These are phyloP conservation scores for Eilema caniola DNA, from an alignment of 2,888 invertebrate genomes.

Conservation along the genomic window DNA sequence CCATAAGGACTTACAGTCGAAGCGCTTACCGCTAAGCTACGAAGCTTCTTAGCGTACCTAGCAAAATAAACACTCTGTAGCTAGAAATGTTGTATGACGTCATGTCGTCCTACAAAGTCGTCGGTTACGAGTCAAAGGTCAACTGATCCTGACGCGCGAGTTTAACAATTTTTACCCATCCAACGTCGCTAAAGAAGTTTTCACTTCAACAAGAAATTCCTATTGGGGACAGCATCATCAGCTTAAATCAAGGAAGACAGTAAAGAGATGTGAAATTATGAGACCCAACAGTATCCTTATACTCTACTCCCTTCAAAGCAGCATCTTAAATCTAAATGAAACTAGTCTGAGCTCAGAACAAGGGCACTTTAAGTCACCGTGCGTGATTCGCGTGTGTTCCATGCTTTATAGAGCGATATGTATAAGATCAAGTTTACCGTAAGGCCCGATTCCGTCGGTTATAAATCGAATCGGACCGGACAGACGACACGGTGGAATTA, in stretches of 20 bases:
- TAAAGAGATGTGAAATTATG: not conserved
- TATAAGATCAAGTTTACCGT: constrained; percentile 70
- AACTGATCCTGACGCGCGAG: too few relatives aligned
- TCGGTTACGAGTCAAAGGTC: too few relatives aligned
- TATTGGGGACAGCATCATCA: too few relatives aligned
- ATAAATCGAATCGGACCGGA: constrained; percentile 75
- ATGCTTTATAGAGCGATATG: constrained; percentile 62
- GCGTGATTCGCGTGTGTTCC: constrained; percentile 50
- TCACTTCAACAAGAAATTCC: too few relatives aligned
- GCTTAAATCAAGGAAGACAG: not conserved
- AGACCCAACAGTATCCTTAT: constrained; percentile 10
- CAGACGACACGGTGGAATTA: constrained; percentile 63
- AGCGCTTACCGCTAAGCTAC: too few relatives aligned
- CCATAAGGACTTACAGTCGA: too few relatives aligned
- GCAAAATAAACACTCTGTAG: too few relatives aligned
- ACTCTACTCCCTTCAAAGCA: constrained; percentile 31
- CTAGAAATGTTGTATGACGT: too few relatives aligned
- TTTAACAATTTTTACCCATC: too few relatives aligned
- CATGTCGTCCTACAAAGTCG: too few relatives aligned
- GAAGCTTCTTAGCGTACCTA: too few relatives aligned
- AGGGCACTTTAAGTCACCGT: constrained; percentile 40
- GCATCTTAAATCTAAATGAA: constrained; percentile 40
- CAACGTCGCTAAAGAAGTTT: too few relatives aligned
- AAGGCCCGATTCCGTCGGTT: constrained; percentile 80
- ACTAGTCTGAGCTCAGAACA: constrained; percentile 45